Percentiles rank a stretch among this genome's conserved stretches.
phyloP scores from a whole-genome alignment of 2,888 invertebrate species.

The Epistrophe eligans region DNA sequence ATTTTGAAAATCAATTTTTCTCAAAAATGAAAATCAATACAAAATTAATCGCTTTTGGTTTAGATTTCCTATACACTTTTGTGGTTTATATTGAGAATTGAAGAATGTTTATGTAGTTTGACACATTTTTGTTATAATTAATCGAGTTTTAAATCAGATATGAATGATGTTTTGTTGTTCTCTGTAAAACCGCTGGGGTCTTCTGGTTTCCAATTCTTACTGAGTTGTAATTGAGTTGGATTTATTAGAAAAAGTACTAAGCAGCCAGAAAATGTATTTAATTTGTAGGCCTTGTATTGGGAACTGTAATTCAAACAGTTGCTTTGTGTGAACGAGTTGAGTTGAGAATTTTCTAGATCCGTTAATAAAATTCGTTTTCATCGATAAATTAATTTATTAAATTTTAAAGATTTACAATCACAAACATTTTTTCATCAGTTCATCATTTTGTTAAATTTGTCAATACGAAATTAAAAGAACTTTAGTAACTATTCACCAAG shows the following conservation, averaged over 20 bases:
- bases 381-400: too few species aligned
- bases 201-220: too few species aligned
- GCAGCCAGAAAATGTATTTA: background rate
- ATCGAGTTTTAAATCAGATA: too few species aligned
- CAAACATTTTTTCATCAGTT: too few species aligned
- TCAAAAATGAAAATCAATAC: background rate
- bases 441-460: too few species aligned
- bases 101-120: background rate
- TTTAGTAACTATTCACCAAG: too few species aligned
- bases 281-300: background rate
- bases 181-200: background rate
- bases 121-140: background rate
- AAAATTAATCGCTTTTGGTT: background rate
- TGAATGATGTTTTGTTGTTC: background rate
- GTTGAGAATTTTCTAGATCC: too few species aligned
- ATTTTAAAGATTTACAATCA: too few species aligned
- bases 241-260: background rate
- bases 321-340: too few species aligned
- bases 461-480: too few species aligned
- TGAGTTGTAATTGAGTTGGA: background rate
- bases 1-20: constrained; percentile 81
- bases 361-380: too few species aligned
- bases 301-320: background rate
- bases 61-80: background rate
- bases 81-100: background rate